These are phyloP conservation scores for Syrista parreyssii DNA, from an alignment of 2,888 invertebrate species.

Conservation along the genomic window DNA sequence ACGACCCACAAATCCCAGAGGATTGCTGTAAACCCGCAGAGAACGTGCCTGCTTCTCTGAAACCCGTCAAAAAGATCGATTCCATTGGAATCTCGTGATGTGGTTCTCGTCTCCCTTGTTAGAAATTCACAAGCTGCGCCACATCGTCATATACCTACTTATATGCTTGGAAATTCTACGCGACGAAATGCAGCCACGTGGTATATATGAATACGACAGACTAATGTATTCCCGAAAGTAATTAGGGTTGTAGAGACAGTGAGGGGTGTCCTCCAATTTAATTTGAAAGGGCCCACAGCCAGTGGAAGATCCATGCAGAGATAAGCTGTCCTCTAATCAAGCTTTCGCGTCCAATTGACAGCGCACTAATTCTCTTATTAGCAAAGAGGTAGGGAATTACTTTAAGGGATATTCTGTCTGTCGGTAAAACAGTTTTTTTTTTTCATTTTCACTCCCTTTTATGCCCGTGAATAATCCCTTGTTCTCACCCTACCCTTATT, in stretches of 20 bases:
- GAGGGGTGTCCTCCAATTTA: background rate
- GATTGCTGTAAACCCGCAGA: slow-evolving; percentile 1
- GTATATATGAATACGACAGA: background rate
- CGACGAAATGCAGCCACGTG: background rate
- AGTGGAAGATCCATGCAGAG: background rate
- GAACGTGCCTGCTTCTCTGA: background rate
- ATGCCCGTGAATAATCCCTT: background rate
- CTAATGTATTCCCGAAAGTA: background rate
- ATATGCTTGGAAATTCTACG: background rate
- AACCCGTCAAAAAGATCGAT: slow-evolving; percentile 3
- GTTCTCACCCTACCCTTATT: background rate
- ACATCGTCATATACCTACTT: background rate
- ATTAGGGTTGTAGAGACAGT: background rate
- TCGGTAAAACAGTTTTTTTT: background rate
- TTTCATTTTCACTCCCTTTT: background rate
- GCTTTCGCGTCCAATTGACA: background rate
- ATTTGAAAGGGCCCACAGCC: background rate
- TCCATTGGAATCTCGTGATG: slow-evolving; percentile 12
- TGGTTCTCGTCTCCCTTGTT: background rate
- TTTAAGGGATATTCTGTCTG: background rate
- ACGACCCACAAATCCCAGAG: background rate
- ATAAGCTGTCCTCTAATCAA: slow-evolving; percentile 2
- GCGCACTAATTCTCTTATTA: background rate
- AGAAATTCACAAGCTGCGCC: background rate
- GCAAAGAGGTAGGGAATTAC: background rate